These are phyloP conservation scores for Moxostoma hubbsi DNA, from an alignment of 2,797 vertebrate species.

Conservation along the genomic window DNA sequence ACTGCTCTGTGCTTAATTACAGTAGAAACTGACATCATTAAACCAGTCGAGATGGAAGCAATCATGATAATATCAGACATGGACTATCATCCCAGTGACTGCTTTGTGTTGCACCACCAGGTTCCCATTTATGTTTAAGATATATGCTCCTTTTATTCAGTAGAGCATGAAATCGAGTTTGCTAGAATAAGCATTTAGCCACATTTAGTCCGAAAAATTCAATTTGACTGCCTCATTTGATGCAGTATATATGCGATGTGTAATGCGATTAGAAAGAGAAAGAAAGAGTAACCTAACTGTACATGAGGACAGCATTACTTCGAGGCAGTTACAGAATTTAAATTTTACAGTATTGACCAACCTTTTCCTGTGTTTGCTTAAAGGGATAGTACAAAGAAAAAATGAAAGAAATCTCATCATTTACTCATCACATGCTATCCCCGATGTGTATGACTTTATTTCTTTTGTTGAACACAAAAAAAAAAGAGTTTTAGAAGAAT, in stretches of 20 bases:
- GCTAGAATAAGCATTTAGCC: slow-evolving; percentile 65
- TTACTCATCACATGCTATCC: no score
- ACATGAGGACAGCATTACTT: slow-evolving; percentile 58
- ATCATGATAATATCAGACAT: slow-evolving; percentile 63
- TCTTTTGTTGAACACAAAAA: no score
- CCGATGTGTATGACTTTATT: no score
- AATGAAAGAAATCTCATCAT: no score
- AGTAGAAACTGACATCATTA: slow-evolving; percentile 26
- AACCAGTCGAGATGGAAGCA: slow-evolving; percentile 47
- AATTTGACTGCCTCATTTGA: slow-evolving; percentile 68
- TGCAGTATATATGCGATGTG: slow-evolving; percentile 53
- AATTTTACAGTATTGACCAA: background rate
- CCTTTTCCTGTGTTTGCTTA: background rate
- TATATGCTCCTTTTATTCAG: slow-evolving; percentile 68
- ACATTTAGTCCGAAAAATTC: slow-evolving; percentile 66
- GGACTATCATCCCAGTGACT: slow-evolving; percentile 54
- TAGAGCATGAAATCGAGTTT: slow-evolving; percentile 75
- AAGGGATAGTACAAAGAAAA: background rate
- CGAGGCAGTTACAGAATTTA: background rate
- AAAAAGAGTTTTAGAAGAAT: no score
- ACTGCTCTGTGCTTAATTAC: slow-evolving; percentile 32
- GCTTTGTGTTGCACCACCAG: slow-evolving; percentile 59
- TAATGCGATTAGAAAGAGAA: slow-evolving; percentile 44
- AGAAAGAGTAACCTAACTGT: slow-evolving; percentile 38
- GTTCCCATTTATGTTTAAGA: slow-evolving; percentile 64